Evolutionary conservation across 2,113 vertebrate species (phyloP).

Genomic region (Gorsachius goisagi): DNA sequence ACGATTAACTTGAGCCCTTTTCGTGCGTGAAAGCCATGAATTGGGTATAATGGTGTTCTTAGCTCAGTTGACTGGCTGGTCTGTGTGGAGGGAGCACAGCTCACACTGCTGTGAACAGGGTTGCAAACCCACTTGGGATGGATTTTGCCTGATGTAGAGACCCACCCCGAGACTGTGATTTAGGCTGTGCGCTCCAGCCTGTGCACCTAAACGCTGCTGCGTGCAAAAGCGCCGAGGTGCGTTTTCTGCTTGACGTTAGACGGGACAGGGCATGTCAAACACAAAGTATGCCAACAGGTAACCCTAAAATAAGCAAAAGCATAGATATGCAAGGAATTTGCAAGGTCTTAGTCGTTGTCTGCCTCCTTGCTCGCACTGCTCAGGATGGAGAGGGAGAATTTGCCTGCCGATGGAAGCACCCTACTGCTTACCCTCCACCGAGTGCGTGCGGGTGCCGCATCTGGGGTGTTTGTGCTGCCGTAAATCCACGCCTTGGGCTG

Average conservation of each 20-base stretch:
- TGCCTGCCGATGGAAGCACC: background rate
- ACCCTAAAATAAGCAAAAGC: background rate
- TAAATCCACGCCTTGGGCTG: background rate
- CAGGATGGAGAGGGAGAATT: background rate
- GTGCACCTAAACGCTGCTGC: background rate
- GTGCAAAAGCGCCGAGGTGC: background rate
- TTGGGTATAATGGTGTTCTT: background rate
- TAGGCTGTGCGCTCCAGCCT: background rate
- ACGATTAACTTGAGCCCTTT: background rate
- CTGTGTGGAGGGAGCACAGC: background rate
- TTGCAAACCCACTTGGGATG: too few relatives aligned
- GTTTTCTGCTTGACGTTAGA: background rate
- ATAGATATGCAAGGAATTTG: background rate
- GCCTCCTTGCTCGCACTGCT: background rate
- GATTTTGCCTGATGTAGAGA: background rate
- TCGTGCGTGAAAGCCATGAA: background rate
- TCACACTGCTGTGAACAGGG: background rate
- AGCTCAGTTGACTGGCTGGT: background rate
- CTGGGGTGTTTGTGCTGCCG: background rate
- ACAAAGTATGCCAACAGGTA: background rate
- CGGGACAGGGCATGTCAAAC: background rate
- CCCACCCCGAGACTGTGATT: background rate
- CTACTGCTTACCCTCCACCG: background rate
- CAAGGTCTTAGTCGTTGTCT: background rate
- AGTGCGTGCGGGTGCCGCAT: fast-evolving